Evolutionary conservation across 2,797 vertebrate species (phyloP), one percentile per base, ranked within the genome.

Genomic region (Trachurus trachurus): DNA sequence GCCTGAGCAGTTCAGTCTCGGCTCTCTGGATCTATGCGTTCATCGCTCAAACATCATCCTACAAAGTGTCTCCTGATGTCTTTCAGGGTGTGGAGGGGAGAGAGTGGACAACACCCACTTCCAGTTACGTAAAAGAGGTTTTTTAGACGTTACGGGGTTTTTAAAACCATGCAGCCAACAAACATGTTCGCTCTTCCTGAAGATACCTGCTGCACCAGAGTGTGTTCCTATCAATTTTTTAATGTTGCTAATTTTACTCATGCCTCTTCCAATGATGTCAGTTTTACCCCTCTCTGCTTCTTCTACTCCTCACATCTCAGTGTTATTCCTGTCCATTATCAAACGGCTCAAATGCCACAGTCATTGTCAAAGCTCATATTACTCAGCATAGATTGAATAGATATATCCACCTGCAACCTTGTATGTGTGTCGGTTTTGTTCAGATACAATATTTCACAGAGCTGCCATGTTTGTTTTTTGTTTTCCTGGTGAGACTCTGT

Each of bases 221-320:
- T 13, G 2, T 21, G 17, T 66, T 47, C 62, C 47, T 26, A 60
- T 71, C 5, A 3, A 17, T 69, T 12, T 66, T 73, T 53, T 37
- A 39, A 31, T 13, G 31, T 37, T 77, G 2, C 59, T 76, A 61
- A 68, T 76, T 82, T 45, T 59, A 83, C 40, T 52, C 34, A 19
- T 58, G 44, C 56, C 47, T 66, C 44, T 72, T 77, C 10, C 12
- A 66, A 0, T 59, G 21, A 76, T 58, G 59, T 62, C 65, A 71
- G 34, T 53, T 62, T 62, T 2, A 67, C 66, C 21, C 22, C 19
- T 8, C 13, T 45, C 26, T 63, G 21, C 34, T 49, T 19, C 15
- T 64, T 56, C 47, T n/a, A 16, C 6, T 75, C 56, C 34, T 40
- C 8, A 34, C 44, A 16, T 66, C 10, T 5, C 16, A 21, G 9